Evolutionary conservation across 1,140 invertebrate species (phyloP).

Genomic region (Macrotrachela quadricornifera): DNA sequence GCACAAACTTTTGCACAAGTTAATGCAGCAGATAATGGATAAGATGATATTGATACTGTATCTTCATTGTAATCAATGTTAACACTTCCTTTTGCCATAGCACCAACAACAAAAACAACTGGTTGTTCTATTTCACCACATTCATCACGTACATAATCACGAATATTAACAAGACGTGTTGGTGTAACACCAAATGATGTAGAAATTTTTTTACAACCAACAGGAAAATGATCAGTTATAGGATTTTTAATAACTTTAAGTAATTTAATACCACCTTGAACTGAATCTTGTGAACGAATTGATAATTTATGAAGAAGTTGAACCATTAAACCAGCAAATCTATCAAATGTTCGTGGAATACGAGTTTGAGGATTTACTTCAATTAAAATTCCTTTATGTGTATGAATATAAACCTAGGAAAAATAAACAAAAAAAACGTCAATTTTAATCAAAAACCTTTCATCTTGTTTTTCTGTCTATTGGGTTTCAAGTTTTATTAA

Average conservation of each 20-base stretch:
- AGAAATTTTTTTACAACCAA: slow-evolving; percentile 66
- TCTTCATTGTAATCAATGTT: slow-evolving; percentile 73
- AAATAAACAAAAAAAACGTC: slow-evolving; percentile 10
- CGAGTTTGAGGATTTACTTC: slow-evolving; percentile 94
- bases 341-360: slow-evolving; percentile 88
- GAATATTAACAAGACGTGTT: slow-evolving; percentile 40
- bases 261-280: slow-evolving; percentile 46
- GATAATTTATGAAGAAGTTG: slow-evolving; percentile 83
- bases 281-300: slow-evolving; percentile 63
- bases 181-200: slow-evolving; percentile 69
- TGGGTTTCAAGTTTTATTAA: too few relatives aligned
- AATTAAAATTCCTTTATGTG: slow-evolving; percentile 85
- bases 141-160: slow-evolving; percentile 52
- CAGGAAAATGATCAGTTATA: slow-evolving; percentile 74
- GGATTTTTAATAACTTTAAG: slow-evolving; percentile 94
- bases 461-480: too few relatives aligned
- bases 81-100: slow-evolving; percentile 85
- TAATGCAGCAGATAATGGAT: slow-evolving; percentile 80
- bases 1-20: slow-evolving; percentile 86
- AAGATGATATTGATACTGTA: slow-evolving; percentile 71
- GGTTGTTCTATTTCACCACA: slow-evolving; percentile 41
- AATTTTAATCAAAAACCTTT: not conserved
- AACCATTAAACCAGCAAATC: slow-evolving; percentile 94
- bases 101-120: slow-evolving; percentile 72
- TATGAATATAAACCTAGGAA: slow-evolving; percentile 69